phyloP scores from a whole-genome alignment of 37 sponge, comb jelly and placozoan genomes.

The Chondrosia reniformis region DNA sequence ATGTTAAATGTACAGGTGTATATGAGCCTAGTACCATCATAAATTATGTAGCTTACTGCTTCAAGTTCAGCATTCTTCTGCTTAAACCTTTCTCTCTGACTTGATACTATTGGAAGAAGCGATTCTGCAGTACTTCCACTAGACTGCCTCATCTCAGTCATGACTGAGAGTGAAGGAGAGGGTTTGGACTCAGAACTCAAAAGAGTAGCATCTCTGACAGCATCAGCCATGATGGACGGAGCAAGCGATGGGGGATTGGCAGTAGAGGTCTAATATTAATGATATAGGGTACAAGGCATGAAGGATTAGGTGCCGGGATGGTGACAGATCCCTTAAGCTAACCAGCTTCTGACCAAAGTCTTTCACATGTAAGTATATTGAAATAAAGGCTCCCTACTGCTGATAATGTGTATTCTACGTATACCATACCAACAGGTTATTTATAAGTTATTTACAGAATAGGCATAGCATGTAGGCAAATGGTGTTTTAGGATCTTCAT shows the following conservation, averaged over 20 bases:
- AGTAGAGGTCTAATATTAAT: neutral
- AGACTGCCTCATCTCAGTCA: slow-evolving; percentile 10
- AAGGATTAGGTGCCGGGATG: too few species aligned
- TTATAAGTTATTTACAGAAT: too few species aligned
- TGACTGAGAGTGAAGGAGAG: slow-evolving; percentile 18
- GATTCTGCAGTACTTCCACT: slow-evolving; percentile 33
- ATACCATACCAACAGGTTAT: too few species aligned
- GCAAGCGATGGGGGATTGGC: slow-evolving; percentile 3
- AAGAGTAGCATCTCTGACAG: neutral
- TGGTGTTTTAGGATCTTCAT: too few species aligned
- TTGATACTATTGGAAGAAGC: slow-evolving; percentile 86
- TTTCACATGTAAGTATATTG: too few species aligned
- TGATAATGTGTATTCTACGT: too few species aligned
- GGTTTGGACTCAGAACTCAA: neutral
- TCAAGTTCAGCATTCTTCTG: slow-evolving; percentile 82
- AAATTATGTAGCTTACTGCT: slow-evolving; percentile 64
- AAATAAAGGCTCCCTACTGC: too few species aligned
- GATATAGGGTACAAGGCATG: too few species aligned
- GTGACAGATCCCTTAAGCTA: too few species aligned
- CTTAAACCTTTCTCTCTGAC: slow-evolving; percentile 92
- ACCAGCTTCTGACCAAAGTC: too few species aligned
- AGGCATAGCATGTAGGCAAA: too few species aligned
- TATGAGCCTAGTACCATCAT: neutral
- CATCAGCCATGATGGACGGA: slow-evolving; percentile 20
- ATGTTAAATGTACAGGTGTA: neutral